phyloP scores from a whole-genome alignment of 1,140 invertebrate species.

The Charaxes varanes region DNA sequence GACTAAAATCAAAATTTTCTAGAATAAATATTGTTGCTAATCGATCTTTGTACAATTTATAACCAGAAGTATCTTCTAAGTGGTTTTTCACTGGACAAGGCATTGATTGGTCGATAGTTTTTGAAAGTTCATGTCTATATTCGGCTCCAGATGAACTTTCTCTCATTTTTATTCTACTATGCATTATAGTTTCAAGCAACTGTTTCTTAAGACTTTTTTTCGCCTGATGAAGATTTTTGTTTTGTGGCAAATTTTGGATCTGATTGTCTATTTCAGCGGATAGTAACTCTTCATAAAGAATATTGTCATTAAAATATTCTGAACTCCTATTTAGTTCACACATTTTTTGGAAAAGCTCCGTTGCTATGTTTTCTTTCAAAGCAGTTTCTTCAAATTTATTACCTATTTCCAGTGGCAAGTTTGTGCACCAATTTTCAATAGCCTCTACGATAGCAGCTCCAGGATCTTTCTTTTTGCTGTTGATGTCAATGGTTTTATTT shows the following conservation, averaged over 20 bases:
- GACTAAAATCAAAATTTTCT: slow-evolving; percentile 38
- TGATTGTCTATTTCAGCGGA: slow-evolving; percentile 26
- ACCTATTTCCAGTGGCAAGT: slow-evolving; percentile 23
- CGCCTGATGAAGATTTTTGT: slow-evolving; percentile 5
- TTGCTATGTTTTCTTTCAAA: slow-evolving; percentile 29
- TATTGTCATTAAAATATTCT: slow-evolving; percentile 26
- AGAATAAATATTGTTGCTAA: slow-evolving; percentile 37
- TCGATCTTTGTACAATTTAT: slow-evolving; percentile 40
- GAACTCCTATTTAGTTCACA: slow-evolving; percentile 33
- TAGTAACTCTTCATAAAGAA: slow-evolving; percentile 27
- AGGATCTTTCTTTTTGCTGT: slow-evolving; percentile 12
- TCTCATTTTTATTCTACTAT: slow-evolving; percentile 22
- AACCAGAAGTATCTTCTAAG: slow-evolving; percentile 26
- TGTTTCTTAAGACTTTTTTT: slow-evolving; percentile 13
- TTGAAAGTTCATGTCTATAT: slow-evolving; percentile 34
- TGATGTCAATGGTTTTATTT: neutral
- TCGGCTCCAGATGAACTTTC: slow-evolving; percentile 21
- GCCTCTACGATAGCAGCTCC: slow-evolving; percentile 26
- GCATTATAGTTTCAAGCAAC: slow-evolving; percentile 23
- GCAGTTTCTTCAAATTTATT: slow-evolving; percentile 12
- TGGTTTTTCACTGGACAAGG: slow-evolving; percentile 21
- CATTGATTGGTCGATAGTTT: slow-evolving; percentile 32
- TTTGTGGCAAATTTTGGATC: slow-evolving; percentile 24
- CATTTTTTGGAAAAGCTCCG: slow-evolving; percentile 32
- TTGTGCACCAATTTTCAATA: slow-evolving; percentile 31